Evolutionary conservation across 1,140 invertebrate genomes (phyloP).

Genomic region (Chironomus striatipennis): DNA sequence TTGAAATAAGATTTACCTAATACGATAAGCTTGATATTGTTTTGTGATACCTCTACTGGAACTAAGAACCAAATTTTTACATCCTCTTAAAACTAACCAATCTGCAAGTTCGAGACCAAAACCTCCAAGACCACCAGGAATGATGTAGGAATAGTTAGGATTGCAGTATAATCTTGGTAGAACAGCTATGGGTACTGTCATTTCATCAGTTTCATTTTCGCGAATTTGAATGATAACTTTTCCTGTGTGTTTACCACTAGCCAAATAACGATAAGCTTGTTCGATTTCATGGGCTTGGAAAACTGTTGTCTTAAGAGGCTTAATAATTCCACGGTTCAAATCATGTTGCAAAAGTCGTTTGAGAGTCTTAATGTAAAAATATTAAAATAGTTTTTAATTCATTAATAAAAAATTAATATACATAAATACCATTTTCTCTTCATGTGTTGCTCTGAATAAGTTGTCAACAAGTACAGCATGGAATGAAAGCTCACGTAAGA

Average conservation of each 20-base stretch:
- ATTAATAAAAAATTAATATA: background rate
- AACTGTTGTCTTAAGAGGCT: conserved; percentile 50
- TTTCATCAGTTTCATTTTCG: conserved; percentile 27
- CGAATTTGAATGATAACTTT: conserved; percentile 52
- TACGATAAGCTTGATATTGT: conserved; percentile 65
- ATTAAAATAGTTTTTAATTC: background rate
- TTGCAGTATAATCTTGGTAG: conserved; percentile 42
- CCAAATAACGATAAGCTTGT: conserved; percentile 65
- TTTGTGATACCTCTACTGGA: conserved; percentile 67
- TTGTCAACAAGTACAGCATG: conserved; percentile 80
- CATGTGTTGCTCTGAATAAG: conserved; percentile 43
- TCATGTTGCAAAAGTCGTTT: conserved; percentile 49
- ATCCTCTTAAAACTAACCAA: conserved; percentile 76
- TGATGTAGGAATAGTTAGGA: conserved; percentile 44
- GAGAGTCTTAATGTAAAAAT: conserved; percentile 28
- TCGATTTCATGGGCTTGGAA: conserved; percentile 55
- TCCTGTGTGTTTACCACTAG: conserved; percentile 81
- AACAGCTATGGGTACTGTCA: conserved; percentile 33
- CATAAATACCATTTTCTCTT: conserved; percentile 40
- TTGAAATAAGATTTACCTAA: conserved; percentile 40
- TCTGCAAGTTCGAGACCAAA: conserved; percentile 84
- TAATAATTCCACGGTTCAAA: conserved; percentile 54
- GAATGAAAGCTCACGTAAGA: conserved; percentile 76
- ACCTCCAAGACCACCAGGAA: conserved; percentile 73
- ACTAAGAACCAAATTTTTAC: conserved; percentile 66